Conservation (phyloP, 2,113 vertebrate genomes). For the Bagarius yarrelli region DNA sequence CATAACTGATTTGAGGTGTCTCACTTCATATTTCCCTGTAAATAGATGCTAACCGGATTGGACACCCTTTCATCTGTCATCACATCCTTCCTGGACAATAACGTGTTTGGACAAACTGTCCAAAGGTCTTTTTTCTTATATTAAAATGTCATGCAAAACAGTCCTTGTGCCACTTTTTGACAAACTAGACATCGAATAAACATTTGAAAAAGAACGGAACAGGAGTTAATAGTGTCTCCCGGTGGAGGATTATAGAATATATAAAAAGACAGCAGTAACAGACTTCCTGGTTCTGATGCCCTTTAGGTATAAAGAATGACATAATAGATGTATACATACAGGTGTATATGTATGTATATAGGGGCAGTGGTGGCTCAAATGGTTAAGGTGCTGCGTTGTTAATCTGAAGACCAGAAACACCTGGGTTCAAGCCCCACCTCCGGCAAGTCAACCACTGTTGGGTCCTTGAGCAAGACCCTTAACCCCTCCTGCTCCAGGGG, state of each 20-base stretch:
- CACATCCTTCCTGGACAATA: neutral
- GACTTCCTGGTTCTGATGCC: neutral
- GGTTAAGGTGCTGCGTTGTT: no score
- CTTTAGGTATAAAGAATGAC: conserved; percentile 32
- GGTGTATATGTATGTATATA: no score
- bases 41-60: conserved; percentile 3
- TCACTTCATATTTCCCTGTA: conserved; percentile 4
- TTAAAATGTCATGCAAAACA: neutral
- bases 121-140: neutral
- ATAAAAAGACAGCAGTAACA: conserved; percentile 20
- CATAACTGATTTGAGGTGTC: conserved; percentile 20
- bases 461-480: no score
- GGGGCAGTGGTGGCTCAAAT: no score
- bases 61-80: conserved; percentile 8
- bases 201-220: neutral
- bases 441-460: no score
- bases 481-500: no score
- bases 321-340: no score
- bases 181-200: conserved; percentile 19
- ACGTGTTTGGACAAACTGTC: neutral
- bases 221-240: conserved; percentile 11
- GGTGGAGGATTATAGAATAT: conserved; percentile 17
- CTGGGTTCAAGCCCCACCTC: no score
- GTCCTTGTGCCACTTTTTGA: neutral
- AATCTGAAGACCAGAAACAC: no score